A percentile compares a stretch with the other conserved stretches of the same genome.
phyloP scores from a whole-genome alignment of 2,797 vertebrate species.

The Melanotaenia nigrans region DNA sequence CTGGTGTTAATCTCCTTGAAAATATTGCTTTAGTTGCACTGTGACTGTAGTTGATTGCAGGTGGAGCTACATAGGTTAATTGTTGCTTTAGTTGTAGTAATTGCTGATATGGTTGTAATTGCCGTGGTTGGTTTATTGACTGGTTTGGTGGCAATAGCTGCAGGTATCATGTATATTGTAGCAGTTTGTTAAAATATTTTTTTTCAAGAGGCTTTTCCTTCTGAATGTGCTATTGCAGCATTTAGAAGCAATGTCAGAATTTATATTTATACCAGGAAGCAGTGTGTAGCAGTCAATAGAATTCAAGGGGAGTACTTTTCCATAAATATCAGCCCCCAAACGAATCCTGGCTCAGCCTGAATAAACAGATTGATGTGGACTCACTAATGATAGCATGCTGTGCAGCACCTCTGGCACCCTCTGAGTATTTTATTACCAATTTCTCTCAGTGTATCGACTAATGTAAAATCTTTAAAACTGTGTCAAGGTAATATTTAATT shows the following conservation, averaged over 20 bases:
- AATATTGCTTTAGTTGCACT: too few relatives aligned
- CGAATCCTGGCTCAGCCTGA: conserved; percentile 29
- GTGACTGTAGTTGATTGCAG: too few relatives aligned
- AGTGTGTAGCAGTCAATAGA: conserved; percentile 43
- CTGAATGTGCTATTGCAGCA: background rate
- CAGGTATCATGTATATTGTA: too few relatives aligned
- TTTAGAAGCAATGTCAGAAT: conserved; percentile 17
- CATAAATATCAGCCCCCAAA: conserved; percentile 51
- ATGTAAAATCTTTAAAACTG: conserved; percentile 7
- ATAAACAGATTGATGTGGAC: conserved; percentile 49
- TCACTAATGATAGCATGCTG: conserved; percentile 50
- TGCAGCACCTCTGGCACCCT: conserved; percentile 50
- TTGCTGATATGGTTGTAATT: background rate
- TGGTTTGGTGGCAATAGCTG: background rate
- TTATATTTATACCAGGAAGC: conserved; percentile 29
- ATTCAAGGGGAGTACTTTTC: conserved; percentile 40
- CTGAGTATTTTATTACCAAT: conserved; percentile 25
- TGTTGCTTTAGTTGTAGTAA: too few relatives aligned
- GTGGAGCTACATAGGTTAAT: too few relatives aligned
- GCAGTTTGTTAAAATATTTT: background rate
- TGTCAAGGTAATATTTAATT: conserved; percentile 2
- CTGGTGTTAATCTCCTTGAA: too few relatives aligned
- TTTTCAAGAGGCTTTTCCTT: background rate
- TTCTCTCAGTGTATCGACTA: conserved; percentile 2
- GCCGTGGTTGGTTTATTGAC: background rate